Evolutionary conservation across 1,140 invertebrate species (phyloP), one percentile per base, ranked within the genome.

Genomic region (Drosophila bocqueti): DNA sequence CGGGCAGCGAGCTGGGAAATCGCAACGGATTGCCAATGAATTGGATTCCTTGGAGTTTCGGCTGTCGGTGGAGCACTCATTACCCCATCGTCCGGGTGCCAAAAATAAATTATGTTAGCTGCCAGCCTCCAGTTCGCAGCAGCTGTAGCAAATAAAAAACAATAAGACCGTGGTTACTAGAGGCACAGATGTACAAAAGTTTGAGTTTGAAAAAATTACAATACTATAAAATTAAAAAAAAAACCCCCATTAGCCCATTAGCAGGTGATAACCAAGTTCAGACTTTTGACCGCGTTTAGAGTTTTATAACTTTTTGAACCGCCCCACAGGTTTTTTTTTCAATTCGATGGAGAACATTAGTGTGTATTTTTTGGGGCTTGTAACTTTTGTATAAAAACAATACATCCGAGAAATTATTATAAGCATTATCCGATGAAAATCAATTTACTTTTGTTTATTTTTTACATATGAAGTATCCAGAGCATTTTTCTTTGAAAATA

Each of bases 111-210:
- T 40, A 15, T 16, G 38, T 16, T 34, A 21, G 49, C 31, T 34
- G n/a, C 21, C 26, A 26, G 38, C 21, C 40, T 31, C 24, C 26
- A 24, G 36, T 11, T 11, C 16, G 7, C 15, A 24, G 36, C 68
- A 73, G 69, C 52, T 73, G 69, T 72, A 60, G 11, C 61, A 29
- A 66, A 60, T 60, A 71, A 73, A 71, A 71, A 43, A 42, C 11
- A 72, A 50, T 46, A 11, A 9, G 36, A 38, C 21, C n/a, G 13
- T 10, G 4, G 2, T 11, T 13, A 58, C 16, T 31, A 21, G 15
- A 36, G 29, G 43, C 16, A 31, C 21, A 16, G 7, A 21, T 31
- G 3, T 34, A 29, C 2, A 34, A 7, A 15, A 24, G 5, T 3
- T 24, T 15, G 0, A 46, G 10, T 13, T 21, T 11, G 11, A 1